Evolutionary conservation across 2,888 invertebrate species (phyloP).

Genomic region (Epinotia ramella): DNA sequence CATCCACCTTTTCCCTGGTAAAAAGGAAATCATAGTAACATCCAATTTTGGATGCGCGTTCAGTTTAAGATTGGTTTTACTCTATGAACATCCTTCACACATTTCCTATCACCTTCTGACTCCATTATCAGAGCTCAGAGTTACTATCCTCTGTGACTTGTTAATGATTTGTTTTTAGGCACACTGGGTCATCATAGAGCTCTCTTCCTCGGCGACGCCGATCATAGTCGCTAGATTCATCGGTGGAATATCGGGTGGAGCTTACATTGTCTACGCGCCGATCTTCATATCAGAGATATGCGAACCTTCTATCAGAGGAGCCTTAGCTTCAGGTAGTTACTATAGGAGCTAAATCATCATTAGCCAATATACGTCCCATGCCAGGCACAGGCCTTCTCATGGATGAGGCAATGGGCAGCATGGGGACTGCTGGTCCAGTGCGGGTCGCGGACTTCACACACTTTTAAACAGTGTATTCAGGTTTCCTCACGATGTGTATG

Average conservation of each 20-base stretch:
- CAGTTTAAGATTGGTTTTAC: neutral
- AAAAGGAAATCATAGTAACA: neutral
- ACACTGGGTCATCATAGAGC: slow-evolving; percentile 85
- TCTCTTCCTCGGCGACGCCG: slow-evolving; percentile 70
- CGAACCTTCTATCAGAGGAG: slow-evolving; percentile 77
- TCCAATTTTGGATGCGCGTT: neutral
- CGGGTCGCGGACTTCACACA: too few species aligned
- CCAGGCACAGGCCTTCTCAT: too few species aligned
- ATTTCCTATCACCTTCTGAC: too few species aligned
- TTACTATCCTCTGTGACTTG: neutral
- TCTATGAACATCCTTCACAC: neutral
- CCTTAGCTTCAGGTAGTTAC: slow-evolving; percentile 67
- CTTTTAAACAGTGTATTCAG: too few species aligned
- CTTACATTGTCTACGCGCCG: slow-evolving; percentile 83
- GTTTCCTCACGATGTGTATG: too few species aligned
- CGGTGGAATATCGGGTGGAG: slow-evolving; percentile 85
- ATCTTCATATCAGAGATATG: slow-evolving; percentile 87
- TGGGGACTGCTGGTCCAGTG: too few species aligned
- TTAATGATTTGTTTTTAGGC: neutral
- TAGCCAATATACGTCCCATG: too few species aligned
- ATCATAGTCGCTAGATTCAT: slow-evolving; percentile 83
- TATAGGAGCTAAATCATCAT: too few species aligned
- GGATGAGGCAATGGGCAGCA: too few species aligned
- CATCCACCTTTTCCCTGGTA: too few species aligned
- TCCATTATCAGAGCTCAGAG: neutral